Evolutionary conservation across 2,113 vertebrate species (phyloP), one percentile per base, ranked within the genome.

Genomic region (Limnothrissa miodon): DNA sequence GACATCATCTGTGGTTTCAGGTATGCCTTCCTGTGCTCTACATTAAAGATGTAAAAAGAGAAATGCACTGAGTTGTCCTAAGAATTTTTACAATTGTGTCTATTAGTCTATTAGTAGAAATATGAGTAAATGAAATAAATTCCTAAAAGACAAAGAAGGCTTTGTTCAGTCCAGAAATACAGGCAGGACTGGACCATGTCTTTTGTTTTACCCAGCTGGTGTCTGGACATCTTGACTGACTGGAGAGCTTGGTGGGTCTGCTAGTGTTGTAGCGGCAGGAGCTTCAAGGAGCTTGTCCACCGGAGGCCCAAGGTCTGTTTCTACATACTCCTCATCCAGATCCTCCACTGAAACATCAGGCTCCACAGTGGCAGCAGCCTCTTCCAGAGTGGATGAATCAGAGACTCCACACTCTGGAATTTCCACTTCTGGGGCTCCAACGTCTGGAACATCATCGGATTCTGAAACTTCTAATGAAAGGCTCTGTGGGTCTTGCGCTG

Each of bases 181-280:
- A 15, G 66, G 29, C 29, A 36, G 66, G 59, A 36, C 62, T 33
- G 29, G 29, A 70, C 8, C 56, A 23, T 25, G 6, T 62, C n/a
- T 62, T 7, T 21, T 78, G 6, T 11, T 78, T 90, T 90, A 95
- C 94, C 84, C 86, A 44, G 88, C 33, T 25, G 17, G 39, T 25
- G 84, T 33, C 6, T 83, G 53, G 33, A 62, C 25, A 0, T 86
- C 84, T 39, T 82, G 36, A 23, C 19, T 1, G 8, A 80, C 5
- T 7, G 78, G 17, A 33, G 86, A 19, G 44, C 86, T 66, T 29
- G 66, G 6, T 25, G 82, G 33, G 25, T 83, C 44, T 25, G 56
- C 46, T 78, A 36, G 5, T 78, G 33, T 79, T 59, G 46, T 11
- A 36, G 62, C 66, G 21, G 62, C 36, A 42, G 53, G 10, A 39